phyloP scores from a whole-genome alignment of 2,113 vertebrate species.

The Cercopithecus mona region DNA sequence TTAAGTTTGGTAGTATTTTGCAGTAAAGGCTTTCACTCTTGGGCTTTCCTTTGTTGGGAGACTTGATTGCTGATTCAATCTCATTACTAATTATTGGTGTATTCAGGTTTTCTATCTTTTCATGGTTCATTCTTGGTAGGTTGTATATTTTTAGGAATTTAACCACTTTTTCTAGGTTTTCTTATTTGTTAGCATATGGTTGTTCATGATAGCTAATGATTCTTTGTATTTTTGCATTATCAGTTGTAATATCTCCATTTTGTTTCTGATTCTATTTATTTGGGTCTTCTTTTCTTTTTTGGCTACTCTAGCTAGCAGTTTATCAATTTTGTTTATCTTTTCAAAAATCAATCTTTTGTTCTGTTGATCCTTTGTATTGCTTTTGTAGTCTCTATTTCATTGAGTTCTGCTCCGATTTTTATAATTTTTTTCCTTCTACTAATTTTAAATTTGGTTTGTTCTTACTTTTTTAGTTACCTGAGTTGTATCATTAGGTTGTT shows the following conservation, averaged over 20 bases:
- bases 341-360: not conserved
- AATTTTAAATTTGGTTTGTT: not conserved
- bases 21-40: not conserved
- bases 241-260: not conserved
- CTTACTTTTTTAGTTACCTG: not conserved
- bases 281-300: not conserved
- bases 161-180: not conserved
- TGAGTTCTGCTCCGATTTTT: not conserved
- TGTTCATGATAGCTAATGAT: not conserved
- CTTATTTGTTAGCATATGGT: not conserved
- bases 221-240: not conserved
- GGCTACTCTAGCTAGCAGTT: not conserved
- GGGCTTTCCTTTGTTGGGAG: not conserved
- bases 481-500: not conserved
- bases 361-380: not conserved
- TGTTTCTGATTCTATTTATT: not conserved
- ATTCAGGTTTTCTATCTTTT: not conserved
- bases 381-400: not conserved
- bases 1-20: not conserved
- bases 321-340: not conserved
- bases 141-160: not conserved
- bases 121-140: not conserved
- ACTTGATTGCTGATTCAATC: not conserved
- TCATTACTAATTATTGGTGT: not conserved
- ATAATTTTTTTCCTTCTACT: not conserved